phyloP scores from a whole-genome alignment of 2,113 vertebrate species.

The Microtus montanus region DNA sequence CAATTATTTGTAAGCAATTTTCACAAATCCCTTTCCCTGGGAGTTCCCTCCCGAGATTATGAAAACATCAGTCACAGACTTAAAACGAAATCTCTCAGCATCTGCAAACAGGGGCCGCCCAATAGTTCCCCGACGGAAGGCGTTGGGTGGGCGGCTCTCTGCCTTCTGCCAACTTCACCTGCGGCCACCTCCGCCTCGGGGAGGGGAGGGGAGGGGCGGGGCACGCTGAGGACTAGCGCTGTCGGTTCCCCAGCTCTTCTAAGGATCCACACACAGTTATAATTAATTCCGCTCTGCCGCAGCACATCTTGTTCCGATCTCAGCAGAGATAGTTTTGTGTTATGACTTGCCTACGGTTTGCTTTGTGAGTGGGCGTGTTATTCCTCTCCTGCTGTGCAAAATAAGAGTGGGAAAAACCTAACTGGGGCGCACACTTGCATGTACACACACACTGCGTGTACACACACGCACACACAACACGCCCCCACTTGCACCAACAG shows the following conservation, averaged over 20 bases:
- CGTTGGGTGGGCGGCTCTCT: background rate
- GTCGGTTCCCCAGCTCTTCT: background rate
- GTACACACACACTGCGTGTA: background rate
- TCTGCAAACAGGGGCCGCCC: background rate
- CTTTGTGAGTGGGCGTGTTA: constrained; percentile 64
- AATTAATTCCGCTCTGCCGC: background rate
- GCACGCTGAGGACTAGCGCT: accelerated
- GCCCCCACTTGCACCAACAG: background rate
- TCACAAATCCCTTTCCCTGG: background rate
- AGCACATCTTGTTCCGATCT: constrained; percentile 33
- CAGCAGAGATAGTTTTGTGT: constrained; percentile 23
- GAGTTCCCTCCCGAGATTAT: background rate
- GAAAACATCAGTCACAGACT: background rate
- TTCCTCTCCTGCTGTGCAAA: constrained; percentile 32
- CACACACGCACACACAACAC: background rate
- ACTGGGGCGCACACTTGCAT: accelerated
- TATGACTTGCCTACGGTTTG: constrained; percentile 55
- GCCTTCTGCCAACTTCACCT: background rate
- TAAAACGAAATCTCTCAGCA: background rate
- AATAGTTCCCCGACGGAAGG: background rate
- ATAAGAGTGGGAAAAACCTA: background rate
- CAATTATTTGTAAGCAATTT: background rate
- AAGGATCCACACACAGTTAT: constrained; percentile 9
- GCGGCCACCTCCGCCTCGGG: background rate
- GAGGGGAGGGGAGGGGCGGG: background rate